These are phyloP conservation scores for Sebastes kiyomatsui DNA, from an alignment of 2,797 vertebrate genomes.

Conservation along the genomic window DNA sequence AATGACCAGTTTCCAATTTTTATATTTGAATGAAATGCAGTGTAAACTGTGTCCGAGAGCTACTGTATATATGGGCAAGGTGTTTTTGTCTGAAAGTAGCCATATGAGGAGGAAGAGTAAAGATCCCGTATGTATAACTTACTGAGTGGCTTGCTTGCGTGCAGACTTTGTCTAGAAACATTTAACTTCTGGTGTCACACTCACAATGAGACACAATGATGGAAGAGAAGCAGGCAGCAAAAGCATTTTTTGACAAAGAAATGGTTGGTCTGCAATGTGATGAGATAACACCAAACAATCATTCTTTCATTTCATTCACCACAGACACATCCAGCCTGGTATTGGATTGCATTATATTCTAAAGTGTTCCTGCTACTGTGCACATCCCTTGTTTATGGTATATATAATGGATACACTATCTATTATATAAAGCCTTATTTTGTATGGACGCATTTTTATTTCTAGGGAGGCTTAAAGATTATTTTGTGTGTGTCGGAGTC, in stretches of 20 bases:
- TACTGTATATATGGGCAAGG: neutral
- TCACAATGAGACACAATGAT: neutral
- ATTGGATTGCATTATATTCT: neutral
- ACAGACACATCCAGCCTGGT: neutral
- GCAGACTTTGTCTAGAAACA: neutral
- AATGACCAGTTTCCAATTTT: neutral
- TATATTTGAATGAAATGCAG: neutral
- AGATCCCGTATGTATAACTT: neutral
- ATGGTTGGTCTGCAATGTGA: neutral
- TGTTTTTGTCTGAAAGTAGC: neutral
- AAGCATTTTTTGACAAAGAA: neutral
- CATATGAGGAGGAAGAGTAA: neutral
- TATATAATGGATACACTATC: neutral
- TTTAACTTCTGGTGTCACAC: neutral
- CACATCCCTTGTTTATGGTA: neutral
- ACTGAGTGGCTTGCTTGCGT: neutral
- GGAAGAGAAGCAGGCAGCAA: neutral
- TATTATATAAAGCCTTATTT: neutral
- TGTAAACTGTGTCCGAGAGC: neutral
- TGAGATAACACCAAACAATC: neutral
- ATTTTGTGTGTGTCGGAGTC: neutral
- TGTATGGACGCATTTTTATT: neutral
- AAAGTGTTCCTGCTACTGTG: neutral
- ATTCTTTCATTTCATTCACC: neutral
- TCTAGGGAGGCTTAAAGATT: neutral